These are phyloP conservation scores for Hippocampus abdominalis DNA, from an alignment of 2,113 vertebrate species.

Conservation along the genomic window DNA sequence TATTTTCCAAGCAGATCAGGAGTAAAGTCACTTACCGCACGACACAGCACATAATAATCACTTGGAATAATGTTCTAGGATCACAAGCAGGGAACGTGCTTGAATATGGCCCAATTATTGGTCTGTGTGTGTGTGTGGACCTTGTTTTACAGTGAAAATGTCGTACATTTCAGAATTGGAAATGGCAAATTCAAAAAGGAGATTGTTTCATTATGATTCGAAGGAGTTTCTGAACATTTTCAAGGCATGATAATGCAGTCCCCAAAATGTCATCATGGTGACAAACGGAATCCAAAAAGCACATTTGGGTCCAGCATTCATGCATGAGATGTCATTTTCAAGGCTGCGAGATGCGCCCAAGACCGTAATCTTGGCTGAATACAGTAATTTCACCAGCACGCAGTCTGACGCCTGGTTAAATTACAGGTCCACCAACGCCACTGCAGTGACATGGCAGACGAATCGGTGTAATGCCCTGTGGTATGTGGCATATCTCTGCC, in stretches of 20 bases:
- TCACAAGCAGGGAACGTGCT: too few relatives aligned
- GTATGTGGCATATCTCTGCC: slow-evolving; percentile 50
- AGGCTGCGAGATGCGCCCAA: slow-evolving; percentile 52
- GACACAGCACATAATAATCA: neutral
- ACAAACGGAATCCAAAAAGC: slow-evolving; percentile 15
- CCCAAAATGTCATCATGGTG: neutral
- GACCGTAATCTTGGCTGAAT: slow-evolving; percentile 62
- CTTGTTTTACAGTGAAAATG: neutral
- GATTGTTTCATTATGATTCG: neutral
- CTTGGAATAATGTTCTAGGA: neutral
- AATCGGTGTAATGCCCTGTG: slow-evolving; percentile 51
- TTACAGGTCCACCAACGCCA: slow-evolving; percentile 52
- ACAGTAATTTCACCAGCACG: slow-evolving; percentile 64
- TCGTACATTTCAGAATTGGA: neutral
- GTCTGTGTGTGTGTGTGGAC: neutral
- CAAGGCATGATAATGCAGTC: neutral
- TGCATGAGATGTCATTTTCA: slow-evolving; percentile 45
- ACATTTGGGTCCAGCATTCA: slow-evolving; percentile 45
- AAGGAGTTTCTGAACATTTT: neutral
- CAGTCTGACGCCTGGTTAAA: slow-evolving; percentile 64
- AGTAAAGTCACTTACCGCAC: neutral
- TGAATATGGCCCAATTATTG: too few relatives aligned
- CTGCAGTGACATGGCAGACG: slow-evolving; percentile 44
- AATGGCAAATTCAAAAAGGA: too few relatives aligned
- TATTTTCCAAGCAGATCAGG: neutral